Conservation (phyloP, 2,888 invertebrate genomes). For the Cantharis nigra region DNA sequence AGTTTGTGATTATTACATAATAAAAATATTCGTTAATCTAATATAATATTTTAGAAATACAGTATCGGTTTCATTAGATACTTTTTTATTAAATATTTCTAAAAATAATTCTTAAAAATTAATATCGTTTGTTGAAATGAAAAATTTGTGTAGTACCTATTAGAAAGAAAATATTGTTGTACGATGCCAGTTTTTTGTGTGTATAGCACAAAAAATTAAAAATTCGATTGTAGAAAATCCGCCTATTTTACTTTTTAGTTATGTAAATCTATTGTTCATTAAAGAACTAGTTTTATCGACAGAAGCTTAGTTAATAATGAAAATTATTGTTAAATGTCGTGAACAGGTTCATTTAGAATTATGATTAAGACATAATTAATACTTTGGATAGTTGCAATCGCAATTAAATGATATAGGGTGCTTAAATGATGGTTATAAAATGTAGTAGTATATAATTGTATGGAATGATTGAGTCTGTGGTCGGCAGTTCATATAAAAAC, state of each 20-base stretch:
- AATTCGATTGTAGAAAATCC: no score
- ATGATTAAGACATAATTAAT: background rate
- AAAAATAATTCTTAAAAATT: no score
- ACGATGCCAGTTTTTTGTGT: no score
- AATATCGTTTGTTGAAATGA: no score
- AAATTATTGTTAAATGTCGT: background rate
- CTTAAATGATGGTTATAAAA: slow-evolving; percentile 25
- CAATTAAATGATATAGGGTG: slow-evolving; percentile 17
- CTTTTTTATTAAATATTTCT: no score
- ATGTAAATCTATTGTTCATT: background rate
- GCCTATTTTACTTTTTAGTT: background rate
- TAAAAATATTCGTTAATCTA: no score
- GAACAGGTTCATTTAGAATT: background rate
- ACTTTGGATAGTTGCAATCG: background rate
- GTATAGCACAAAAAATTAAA: no score
- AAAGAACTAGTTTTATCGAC: background rate
- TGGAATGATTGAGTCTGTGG: slow-evolving; percentile 42
- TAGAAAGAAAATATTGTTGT: no score
- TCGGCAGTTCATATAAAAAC: slow-evolving; percentile 45
- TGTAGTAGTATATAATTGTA: slow-evolving; percentile 35
- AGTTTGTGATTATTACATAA: background rate
- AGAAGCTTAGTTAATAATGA: background rate
- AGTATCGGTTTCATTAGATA: no score
- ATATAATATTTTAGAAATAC: no score
- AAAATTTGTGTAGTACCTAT: no score